Conservation (phyloP, 2,797 vertebrate species). For the Phrynocephalus forsythii region DNA sequence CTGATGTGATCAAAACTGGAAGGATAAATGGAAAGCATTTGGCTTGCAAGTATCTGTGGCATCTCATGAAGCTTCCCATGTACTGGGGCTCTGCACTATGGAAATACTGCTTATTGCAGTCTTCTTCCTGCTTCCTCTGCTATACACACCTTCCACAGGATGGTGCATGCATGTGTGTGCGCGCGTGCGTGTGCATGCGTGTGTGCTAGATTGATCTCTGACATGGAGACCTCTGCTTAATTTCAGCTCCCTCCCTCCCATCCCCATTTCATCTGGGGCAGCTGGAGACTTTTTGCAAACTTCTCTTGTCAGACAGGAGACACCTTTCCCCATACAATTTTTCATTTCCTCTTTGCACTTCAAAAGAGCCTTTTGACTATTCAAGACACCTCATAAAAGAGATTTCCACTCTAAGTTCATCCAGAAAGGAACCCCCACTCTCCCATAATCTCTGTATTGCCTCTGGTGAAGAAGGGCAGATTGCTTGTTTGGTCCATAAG, state of each 20-base stretch:
- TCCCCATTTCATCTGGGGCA: conserved; percentile 9
- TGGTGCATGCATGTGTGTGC: background rate
- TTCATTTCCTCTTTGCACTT: conserved; percentile 28
- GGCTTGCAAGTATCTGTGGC: background rate
- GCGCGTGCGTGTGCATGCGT: background rate
- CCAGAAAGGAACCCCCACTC: conserved; percentile 24
- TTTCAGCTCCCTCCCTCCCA: conserved; percentile 5
- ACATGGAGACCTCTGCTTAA: conserved; percentile 2
- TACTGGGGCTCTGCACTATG: conserved; percentile 3
- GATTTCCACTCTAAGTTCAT: conserved; percentile 35
- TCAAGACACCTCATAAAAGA: conserved; percentile 21
- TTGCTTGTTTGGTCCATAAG: background rate
- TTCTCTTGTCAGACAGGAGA: background rate
- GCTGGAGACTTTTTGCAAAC: conserved; percentile 28
- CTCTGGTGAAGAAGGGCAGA: background rate
- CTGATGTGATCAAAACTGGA: background rate
- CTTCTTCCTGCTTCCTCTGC: background rate
- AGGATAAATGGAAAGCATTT: background rate
- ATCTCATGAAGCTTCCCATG: background rate
- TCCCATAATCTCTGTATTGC: background rate
- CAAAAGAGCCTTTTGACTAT: conserved; percentile 33
- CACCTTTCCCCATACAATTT: background rate
- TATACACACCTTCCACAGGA: background rate
- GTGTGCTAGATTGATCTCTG: conserved; percentile 41
- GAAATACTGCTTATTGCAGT: conserved; percentile 10